Percentiles rank a stretch among this genome's conserved stretches.
phyloP scores from a whole-genome alignment of 2,888 invertebrate species.

The Antitype chi region DNA sequence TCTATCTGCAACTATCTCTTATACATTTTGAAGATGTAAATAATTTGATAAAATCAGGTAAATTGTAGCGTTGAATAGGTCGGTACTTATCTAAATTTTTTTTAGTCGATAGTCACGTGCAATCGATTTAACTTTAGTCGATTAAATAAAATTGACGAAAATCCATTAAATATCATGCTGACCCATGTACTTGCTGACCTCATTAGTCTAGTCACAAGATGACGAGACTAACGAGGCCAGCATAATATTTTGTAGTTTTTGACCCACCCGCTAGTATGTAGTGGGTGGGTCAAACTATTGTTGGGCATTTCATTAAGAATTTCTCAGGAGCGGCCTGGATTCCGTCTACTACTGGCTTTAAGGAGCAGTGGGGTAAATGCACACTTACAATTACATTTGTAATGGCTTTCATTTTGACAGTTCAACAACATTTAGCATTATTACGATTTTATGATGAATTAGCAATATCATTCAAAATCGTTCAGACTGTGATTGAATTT shows the following conservation, averaged over 20 bases:
- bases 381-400: too few relatives aligned
- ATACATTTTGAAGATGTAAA: neutral
- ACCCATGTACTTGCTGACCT: neutral
- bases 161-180: neutral
- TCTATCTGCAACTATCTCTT: neutral
- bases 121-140: slow-evolving; percentile 27
- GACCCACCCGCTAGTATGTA: neutral
- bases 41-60: neutral
- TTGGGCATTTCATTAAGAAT: neutral
- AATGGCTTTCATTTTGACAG: too few relatives aligned
- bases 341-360: neutral
- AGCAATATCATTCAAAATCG: too few relatives aligned
- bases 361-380: too few relatives aligned
- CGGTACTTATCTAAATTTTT: neutral
- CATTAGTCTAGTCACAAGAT: neutral
- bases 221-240: neutral
- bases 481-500: too few relatives aligned
- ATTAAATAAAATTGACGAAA: slow-evolving; percentile 5
- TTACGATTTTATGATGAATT: too few relatives aligned
- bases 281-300: neutral
- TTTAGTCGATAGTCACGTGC: slow-evolving; percentile 27
- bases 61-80: slow-evolving; percentile 2
- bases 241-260: too few relatives aligned
- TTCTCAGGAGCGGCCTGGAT: neutral
- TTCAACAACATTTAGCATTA: too few relatives aligned